Base-by-base conservation (phyloP, 2,888 invertebrate genomes). In the Acanthacorydalis orientalis region DNA sequence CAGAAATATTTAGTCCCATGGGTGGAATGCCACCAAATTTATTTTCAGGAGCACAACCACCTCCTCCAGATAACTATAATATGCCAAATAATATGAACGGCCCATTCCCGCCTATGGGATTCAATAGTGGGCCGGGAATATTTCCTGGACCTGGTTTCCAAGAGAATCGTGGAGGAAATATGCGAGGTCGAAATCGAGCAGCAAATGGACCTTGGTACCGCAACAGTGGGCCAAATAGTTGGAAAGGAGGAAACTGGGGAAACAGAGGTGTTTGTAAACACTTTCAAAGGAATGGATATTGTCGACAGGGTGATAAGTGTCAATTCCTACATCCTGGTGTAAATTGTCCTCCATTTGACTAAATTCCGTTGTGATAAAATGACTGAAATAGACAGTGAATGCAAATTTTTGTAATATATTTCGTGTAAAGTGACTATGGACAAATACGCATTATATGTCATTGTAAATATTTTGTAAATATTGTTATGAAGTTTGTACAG, bases 251-350 rank as follows among this genome's bases (percentile, higher is more conserved):
- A 11, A 70, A 74, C 49, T 70, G 75, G 51, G 71, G 61, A 38
- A 73, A 70, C 37, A 75, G 70, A 57, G 66, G 74, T 44, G 68
- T 80, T 11, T 90, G 89, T 61, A 80, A 83, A 60, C 83, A 85
- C 61, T 83, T 83, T 58, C 80, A 82, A 61, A 79, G 81, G 57
- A 78, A 76, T 56, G 89, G 89, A 1, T 83, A 78, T 51, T 91
- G 91, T 67, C 72, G 85, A 45, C 78, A 83, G 60, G 86, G 85
- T 48, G 83, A 83, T 56, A 80, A 80, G 55, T 92, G 91, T 66
- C 77, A 80, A 47, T 91, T 83, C 64, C 68, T 87, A 54, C 91
- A 91, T 70, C 85, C 85, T 3, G 78, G 77, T 51, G 71, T 74
- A 15, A 76, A 76, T 62, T 74, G 74, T 56, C 75, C 77, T 31